Evolutionary conservation across 2,113 vertebrate species (phyloP), one percentile per base, ranked within the genome.

Genomic region (Rattus rattus): DNA sequence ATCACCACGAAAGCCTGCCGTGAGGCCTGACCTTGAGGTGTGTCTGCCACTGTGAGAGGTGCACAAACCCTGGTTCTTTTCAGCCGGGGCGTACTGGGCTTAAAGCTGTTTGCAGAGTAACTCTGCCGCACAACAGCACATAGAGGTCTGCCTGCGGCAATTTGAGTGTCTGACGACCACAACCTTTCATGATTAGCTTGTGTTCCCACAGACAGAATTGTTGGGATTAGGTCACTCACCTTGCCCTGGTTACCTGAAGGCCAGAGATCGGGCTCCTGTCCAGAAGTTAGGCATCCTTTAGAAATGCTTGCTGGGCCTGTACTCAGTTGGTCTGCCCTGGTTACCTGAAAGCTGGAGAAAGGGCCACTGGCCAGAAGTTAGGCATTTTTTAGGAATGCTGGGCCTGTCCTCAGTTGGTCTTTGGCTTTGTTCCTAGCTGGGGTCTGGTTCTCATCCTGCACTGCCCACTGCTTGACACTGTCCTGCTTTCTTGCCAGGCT

Each of bases 401-500:
- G 43, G 2, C 17, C 9, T 7, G n/a, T 5, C 33, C 43, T n/a
- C 7, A 4, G 56, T 22, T n/a, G 49, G 30, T 39, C 12, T 17
- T 20, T 12, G 39, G 22, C 49, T 67, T 36, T 0, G 8, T 22
- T 7, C 12, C 9, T 17, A 26, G 36, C 13, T 2, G 0, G 49
- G 86, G 4, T n/a, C 36, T 75, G 70, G 43, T 52, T 61, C 20
- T 1, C 30, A 28, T 11, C n/a, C 14, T 28, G 14, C 13, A 2
- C 10, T 65, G 39, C 19, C 33, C 12, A 36, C 39, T 43, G 22
- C 24, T 1, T 96, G 70, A 86, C 3, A 0, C 2, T 0, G 7
- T 65, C 59, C 11, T 52, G n/a, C 19, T 85, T 10, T 56, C 28
- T 30, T 19, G 7, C 79, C 77, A 99, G 99, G 65, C 98, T 99